Conservation (phyloP, 2,797 vertebrate species). For the Psittacula echo region DNA sequence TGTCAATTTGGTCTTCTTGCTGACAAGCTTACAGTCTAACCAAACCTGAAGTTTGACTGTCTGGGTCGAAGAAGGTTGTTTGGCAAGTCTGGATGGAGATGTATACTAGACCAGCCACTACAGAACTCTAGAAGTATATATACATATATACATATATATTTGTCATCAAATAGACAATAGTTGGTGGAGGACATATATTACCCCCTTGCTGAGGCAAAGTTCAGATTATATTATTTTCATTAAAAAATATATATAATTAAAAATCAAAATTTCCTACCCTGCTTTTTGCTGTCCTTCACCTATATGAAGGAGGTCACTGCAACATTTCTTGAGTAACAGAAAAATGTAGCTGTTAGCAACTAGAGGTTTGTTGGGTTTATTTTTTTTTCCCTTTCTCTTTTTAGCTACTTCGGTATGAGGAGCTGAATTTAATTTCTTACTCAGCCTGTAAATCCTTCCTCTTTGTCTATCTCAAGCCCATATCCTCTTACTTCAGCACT, state of each 20-base stretch:
- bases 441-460: not conserved
- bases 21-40: not conserved
- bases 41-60: not conserved
- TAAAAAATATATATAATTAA: not conserved
- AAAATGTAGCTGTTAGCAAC: not conserved
- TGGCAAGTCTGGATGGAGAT: not conserved
- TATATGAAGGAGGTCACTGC: not conserved
- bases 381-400: not conserved
- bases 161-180: not conserved
- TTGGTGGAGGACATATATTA: not conserved
- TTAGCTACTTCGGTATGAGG: not conserved
- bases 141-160: not conserved
- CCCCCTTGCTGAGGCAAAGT: not conserved
- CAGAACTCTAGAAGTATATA: not conserved
- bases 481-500: slow-evolving; percentile 31
- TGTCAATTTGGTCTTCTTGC: not conserved
- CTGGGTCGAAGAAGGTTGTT: not conserved
- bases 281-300: not conserved
- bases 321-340: not conserved
- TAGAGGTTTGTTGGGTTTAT: not conserved
- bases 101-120: not conserved
- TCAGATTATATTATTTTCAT: not conserved
- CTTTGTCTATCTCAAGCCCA: not conserved
- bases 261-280: not conserved
- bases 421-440: not conserved